Percentiles rank a stretch among this genome's conserved stretches.
Conservation (phyloP, 2,113 vertebrate species). For the Macheiramphus alcinus region DNA sequence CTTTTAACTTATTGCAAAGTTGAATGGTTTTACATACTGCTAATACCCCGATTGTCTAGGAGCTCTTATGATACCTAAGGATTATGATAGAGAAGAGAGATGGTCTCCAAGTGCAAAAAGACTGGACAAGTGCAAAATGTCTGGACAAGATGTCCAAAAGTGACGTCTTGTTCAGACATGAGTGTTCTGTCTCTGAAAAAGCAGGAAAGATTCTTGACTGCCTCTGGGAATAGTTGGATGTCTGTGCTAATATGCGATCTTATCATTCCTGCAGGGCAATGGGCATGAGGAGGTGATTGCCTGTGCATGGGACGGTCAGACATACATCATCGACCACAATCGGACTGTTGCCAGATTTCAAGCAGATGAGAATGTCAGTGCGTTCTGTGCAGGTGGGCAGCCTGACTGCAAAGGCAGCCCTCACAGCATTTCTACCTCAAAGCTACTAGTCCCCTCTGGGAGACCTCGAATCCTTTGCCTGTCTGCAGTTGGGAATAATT, state of each 20-base stretch:
- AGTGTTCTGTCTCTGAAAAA: not conserved
- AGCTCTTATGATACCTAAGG: not conserved
- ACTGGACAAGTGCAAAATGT: not conserved
- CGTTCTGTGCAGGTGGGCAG: constrained; percentile 91
- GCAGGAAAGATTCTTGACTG: not conserved
- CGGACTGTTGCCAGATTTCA: constrained; percentile 93
- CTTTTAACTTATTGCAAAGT: not conserved
- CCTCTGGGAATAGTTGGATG: not conserved
- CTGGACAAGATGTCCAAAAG: not conserved
- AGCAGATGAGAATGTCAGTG: constrained; percentile 96
- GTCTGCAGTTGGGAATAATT: not conserved
- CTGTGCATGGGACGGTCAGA: constrained; percentile 97
- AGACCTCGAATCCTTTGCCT: not conserved
- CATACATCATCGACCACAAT: constrained; percentile 95
- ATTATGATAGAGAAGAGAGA: not conserved
- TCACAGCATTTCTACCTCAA: not conserved
- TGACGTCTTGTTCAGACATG: not conserved
- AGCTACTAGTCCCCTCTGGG: not conserved
- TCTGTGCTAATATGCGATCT: not conserved
- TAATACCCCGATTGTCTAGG: not conserved
- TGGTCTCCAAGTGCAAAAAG: not conserved
- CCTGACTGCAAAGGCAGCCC: not conserved
- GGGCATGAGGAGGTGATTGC: constrained; percentile 95
- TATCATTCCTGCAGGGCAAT: constrained; percentile 80
- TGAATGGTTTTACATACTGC: not conserved